Evolutionary conservation across 2,888 invertebrate species (phyloP).

Genomic region (Sarcophaga carnaria): DNA sequence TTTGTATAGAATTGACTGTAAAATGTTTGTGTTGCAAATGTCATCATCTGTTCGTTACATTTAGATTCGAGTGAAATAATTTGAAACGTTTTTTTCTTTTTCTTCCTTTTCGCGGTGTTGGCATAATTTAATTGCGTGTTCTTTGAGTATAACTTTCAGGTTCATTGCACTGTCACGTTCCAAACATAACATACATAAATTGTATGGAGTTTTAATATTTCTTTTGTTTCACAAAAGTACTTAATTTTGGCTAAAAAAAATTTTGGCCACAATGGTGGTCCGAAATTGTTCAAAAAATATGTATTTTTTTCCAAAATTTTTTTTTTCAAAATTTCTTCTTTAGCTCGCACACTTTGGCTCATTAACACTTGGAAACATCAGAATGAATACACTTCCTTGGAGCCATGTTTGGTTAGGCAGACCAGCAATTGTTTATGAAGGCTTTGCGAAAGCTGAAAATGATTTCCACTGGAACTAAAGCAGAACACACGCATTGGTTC

Average conservation of each 20-base stretch:
- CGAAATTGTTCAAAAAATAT: not conserved
- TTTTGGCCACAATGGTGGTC: slow-evolving; percentile 57
- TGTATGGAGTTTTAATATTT: not conserved
- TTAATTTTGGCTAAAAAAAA: slow-evolving; percentile 48
- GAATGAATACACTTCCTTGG: not conserved
- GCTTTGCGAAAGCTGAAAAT: slow-evolving; percentile 5
- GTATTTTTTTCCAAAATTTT: too few relatives aligned
- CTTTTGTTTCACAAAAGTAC: slow-evolving; percentile 53
- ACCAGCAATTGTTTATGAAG: slow-evolving; percentile 4
- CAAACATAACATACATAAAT: not conserved
- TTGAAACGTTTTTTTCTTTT: not conserved
- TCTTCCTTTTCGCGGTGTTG: not conserved
- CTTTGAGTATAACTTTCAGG: not conserved
- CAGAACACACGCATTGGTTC: slow-evolving; percentile 79
- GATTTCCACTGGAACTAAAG: slow-evolving; percentile 20
- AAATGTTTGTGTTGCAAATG: not conserved
- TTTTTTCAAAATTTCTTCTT: slow-evolving; percentile 8
- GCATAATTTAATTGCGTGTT: not conserved
- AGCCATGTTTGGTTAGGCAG: not conserved
- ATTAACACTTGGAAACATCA: slow-evolving; percentile 63
- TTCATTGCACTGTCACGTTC: slow-evolving; percentile 52
- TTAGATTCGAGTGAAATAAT: not conserved
- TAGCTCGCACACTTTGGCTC: slow-evolving; percentile 46
- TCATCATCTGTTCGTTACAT: not conserved
- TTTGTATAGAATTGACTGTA: slow-evolving; percentile 24